Evolutionary conservation across 2,113 vertebrate genomes (phyloP).

Genomic region (Neotragus pygmaeus): DNA sequence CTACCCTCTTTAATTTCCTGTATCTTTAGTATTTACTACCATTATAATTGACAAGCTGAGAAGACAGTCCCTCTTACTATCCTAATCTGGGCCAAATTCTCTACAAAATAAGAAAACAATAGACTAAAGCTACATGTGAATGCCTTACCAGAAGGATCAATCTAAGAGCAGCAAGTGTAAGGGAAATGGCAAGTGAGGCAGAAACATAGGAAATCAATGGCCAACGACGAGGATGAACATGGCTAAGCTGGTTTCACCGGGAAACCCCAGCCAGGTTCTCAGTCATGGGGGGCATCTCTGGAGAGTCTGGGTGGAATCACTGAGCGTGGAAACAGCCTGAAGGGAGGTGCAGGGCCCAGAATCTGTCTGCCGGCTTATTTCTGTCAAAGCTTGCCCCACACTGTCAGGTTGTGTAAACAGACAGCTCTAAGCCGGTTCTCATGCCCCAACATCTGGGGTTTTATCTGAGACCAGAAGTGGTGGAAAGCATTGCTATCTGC

Average conservation of each 20-base stretch:
- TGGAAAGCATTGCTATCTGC: not conserved
- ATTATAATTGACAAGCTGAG: not conserved
- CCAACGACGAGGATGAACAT: rapidly evolving
- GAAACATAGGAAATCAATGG: not conserved
- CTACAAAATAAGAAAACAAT: not conserved
- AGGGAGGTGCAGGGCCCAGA: not conserved
- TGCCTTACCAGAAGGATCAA: not conserved
- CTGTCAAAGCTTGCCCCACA: not conserved
- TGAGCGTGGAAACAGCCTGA: rapidly evolving
- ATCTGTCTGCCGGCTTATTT: not conserved
- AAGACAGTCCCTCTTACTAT: not conserved
- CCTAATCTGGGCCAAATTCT: not conserved
- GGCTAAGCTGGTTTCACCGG: not conserved
- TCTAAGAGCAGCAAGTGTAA: not conserved
- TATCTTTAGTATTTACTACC: not conserved
- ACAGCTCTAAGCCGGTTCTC: not conserved
- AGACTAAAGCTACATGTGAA: not conserved
- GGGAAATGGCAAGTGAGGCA: not conserved
- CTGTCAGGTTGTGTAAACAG: not conserved
- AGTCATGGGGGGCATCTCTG: not conserved
- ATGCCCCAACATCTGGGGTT: not conserved
- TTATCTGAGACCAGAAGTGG: not conserved
- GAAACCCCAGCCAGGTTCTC: not conserved
- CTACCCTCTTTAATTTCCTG: not conserved
- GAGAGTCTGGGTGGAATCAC: not conserved